Evolutionary conservation across 1,140 invertebrate species (phyloP), one percentile per base, ranked within the genome.

Genomic region (Drosophila cardini): DNA sequence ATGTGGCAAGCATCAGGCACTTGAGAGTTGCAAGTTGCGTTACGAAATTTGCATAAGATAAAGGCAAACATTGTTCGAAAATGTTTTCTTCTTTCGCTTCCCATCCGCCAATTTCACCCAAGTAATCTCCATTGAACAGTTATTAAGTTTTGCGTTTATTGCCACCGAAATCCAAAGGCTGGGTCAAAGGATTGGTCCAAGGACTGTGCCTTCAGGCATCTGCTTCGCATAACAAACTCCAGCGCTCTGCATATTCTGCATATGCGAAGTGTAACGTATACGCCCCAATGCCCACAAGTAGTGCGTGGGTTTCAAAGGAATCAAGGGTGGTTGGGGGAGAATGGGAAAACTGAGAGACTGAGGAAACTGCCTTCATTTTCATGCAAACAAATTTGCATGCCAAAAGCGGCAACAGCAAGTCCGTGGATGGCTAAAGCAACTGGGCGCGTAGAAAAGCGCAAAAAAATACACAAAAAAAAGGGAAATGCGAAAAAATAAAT

Each of bases 381-480:
- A 86, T 76, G 82, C 82, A 81, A 76, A 81, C 79, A 87, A 87
- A 87, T 87, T 87, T 87, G 79, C 83, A 87, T 87, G 72, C 68
- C 76, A 87, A 87, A 26, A 87, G 83, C 83, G 76, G 68, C 61
- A 52, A 16, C 71, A 43, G 46, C 77, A 55, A 46, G 71, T 76
- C 80, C 45, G 9, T 32, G 46, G 32, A 10, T 18, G 16, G 15
- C 9, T 9, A 46, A 18, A 21, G 18, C 16, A n/a, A 30, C 18
- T 53, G 67, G 13, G 30, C 80, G 72, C 78, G 61, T 73, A 58
- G 63, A 84, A 83, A 84, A 71, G 81, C 77, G 68, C 76, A 80
- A 76, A 74, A 64, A 67, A 61, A 26, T 26, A 26, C 21, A 26
- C 62, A 40, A 11, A 55, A 6, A 11, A 57, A 46, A 21, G 30